Conservation (phyloP, 2,888 invertebrate genomes). For the Empis stercorea region DNA sequence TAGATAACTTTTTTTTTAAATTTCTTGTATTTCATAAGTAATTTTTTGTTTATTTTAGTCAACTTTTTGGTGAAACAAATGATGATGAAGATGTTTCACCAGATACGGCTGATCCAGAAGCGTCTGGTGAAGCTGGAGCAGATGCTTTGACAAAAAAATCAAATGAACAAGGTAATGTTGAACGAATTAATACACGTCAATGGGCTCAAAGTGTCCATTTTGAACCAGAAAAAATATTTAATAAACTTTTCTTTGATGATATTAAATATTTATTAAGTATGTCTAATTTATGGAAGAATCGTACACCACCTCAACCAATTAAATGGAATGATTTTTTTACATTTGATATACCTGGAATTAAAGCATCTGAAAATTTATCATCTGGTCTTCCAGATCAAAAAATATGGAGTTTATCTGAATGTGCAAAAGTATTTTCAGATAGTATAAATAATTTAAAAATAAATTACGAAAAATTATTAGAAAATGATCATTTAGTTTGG, state of each 20-base stretch:
- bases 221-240: constrained; percentile 72
- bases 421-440: constrained; percentile 54
- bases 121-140: constrained; percentile 55
- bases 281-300: constrained; percentile 89
- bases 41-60: constrained; percentile 43
- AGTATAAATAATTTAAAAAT: constrained; percentile 52
- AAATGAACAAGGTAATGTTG: constrained; percentile 38
- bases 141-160: constrained; percentile 38
- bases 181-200: constrained; percentile 60
- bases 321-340: constrained; percentile 55
- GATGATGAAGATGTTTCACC: constrained; percentile 97
- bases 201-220: constrained; percentile 83
- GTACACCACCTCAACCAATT: constrained; percentile 72
- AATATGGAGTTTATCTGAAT: constrained; percentile 67
- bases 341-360: constrained; percentile 13
- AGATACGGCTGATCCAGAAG: constrained; percentile 91
- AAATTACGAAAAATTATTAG: constrained; percentile 40
- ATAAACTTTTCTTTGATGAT: constrained; percentile 89
- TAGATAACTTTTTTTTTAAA: not conserved
- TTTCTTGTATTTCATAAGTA: constrained; percentile 1
- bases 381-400: constrained; percentile 57
- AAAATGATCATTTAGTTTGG: constrained; percentile 72
- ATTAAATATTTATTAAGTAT: constrained; percentile 88
- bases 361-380: constrained; percentile 31
- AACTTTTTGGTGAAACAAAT: constrained; percentile 93